phyloP scores from a whole-genome alignment of 2,113 vertebrate species.

The Nycticryphes semicollaris region DNA sequence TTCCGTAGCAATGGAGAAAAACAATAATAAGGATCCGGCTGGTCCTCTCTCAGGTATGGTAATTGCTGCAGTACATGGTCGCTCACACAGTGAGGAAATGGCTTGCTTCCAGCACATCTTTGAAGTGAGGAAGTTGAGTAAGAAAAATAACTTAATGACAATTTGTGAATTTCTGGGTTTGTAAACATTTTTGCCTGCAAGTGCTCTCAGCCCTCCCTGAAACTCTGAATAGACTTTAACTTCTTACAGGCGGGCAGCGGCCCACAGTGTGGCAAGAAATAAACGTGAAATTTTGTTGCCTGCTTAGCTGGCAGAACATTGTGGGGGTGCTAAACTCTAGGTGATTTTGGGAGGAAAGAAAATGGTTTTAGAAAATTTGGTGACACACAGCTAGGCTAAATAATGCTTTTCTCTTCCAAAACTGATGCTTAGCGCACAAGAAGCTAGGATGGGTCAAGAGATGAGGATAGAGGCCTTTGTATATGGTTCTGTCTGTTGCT shows the following conservation, averaged over 20 bases:
- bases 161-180: no score
- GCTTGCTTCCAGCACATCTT: neutral
- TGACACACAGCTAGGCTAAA: no score
- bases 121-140: neutral
- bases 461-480: neutral
- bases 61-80: neutral
- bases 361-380: neutral
- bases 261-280: no score
- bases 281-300: neutral
- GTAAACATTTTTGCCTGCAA: neutral
- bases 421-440: neutral
- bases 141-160: neutral
- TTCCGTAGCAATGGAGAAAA: neutral
- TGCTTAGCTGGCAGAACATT: neutral
- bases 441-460: neutral
- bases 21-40: neutral
- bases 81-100: fast-evolving
- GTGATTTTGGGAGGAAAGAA: neutral
- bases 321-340: neutral
- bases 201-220: neutral
- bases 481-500: neutral
- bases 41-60: neutral
- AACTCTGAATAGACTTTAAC: neutral
- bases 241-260: no score
- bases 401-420: neutral